Evolutionary conservation across 2,113 vertebrate genomes (phyloP).

Genomic region (Chitala chitala): DNA sequence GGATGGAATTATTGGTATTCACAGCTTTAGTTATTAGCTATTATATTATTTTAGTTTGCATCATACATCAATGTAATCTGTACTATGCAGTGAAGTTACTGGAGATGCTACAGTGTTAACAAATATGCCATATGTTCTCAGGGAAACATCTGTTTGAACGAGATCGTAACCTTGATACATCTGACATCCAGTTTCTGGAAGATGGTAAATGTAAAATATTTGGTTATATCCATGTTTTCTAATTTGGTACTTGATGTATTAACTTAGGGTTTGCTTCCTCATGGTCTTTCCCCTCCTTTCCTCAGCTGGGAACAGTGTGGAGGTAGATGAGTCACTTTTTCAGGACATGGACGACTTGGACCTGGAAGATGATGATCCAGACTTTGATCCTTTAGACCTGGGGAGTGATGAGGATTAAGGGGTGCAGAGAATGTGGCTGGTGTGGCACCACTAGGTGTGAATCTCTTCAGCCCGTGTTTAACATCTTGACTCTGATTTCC

Average conservation of each 20-base stretch:
- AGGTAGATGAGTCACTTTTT: slow-evolving; percentile 95
- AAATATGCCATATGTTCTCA: too few relatives aligned
- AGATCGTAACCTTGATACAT: slow-evolving; percentile 96
- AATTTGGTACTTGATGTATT: neutral
- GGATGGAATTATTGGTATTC: too few relatives aligned
- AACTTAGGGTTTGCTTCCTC: too few relatives aligned
- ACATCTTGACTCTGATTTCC: neutral
- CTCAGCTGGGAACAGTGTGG: slow-evolving; percentile 86
- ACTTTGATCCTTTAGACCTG: slow-evolving; percentile 80
- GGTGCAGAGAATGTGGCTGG: neutral
- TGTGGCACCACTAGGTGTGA: neutral
- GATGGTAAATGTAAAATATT: slow-evolving; percentile 67
- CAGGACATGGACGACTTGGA: slow-evolving; percentile 96
- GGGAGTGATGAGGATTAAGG: slow-evolving; percentile 75
- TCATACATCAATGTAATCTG: too few relatives aligned
- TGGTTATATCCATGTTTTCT: neutral
- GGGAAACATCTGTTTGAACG: slow-evolving; percentile 96
- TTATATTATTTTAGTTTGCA: too few relatives aligned
- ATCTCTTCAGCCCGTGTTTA: slow-evolving; percentile 12
- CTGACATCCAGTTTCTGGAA: slow-evolving; percentile 95
- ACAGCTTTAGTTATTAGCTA: too few relatives aligned
- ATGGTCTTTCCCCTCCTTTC: neutral
- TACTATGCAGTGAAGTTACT: too few relatives aligned
- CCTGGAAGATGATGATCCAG: slow-evolving; percentile 85
- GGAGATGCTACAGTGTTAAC: too few relatives aligned